phyloP scores from a whole-genome alignment of 2,113 vertebrate genomes.

The Ginglymostoma cirratum region DNA sequence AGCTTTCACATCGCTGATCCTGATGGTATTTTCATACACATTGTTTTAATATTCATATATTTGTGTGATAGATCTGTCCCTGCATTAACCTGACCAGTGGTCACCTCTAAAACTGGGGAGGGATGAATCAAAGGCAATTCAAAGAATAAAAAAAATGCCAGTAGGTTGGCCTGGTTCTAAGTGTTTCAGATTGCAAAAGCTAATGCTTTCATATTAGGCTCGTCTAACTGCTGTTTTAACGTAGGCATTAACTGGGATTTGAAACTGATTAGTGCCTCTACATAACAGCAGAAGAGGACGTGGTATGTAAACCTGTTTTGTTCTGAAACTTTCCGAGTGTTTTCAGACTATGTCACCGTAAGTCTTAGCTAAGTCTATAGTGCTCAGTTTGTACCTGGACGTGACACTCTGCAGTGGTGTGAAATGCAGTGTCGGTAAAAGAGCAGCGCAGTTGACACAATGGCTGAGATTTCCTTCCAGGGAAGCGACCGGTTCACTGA shows the following conservation, averaged over 20 bases:
- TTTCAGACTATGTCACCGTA: background rate
- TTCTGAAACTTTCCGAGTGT: background rate
- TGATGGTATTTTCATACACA: background rate
- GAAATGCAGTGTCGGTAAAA: background rate
- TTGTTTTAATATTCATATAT: background rate
- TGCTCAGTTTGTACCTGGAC: background rate
- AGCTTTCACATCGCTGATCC: background rate
- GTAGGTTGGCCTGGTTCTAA: background rate
- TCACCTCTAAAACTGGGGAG: background rate
- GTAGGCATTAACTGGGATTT: background rate
- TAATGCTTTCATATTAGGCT: background rate
- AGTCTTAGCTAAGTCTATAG: background rate
- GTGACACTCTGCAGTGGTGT: background rate
- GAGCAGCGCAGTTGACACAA: background rate
- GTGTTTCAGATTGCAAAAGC: background rate
- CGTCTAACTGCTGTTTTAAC: background rate
- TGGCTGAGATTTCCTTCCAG: no score
- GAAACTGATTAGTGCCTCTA: background rate
- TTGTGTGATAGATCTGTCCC: background rate
- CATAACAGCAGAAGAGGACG: background rate
- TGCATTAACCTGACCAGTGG: background rate
- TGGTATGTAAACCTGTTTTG: background rate
- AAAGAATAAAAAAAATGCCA: background rate
- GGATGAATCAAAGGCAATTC: background rate
- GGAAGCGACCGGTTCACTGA: no score